Percentiles rank a stretch among this genome's conserved stretches.
Evolutionary conservation across 2,888 invertebrate genomes (phyloP).

Genomic region (Panopea generosa): DNA sequence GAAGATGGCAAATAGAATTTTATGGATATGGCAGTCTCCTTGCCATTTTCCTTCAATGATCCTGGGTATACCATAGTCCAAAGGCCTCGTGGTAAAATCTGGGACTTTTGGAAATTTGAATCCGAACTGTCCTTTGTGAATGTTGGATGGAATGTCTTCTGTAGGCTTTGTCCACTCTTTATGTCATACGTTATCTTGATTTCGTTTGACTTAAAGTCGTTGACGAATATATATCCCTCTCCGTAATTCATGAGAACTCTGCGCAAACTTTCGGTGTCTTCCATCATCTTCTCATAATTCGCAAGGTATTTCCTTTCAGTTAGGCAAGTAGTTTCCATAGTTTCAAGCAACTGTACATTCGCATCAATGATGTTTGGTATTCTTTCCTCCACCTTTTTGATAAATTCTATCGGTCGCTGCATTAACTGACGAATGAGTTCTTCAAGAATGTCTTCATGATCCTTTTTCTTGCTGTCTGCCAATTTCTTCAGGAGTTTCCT

Average conservation of each 20-base stretch:
- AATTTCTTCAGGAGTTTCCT: constrained; percentile 55
- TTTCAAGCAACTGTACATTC: constrained; percentile 67
- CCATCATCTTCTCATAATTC: constrained; percentile 66
- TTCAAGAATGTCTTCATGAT: constrained; percentile 29
- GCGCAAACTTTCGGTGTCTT: constrained; percentile 65
- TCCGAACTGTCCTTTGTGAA: constrained; percentile 11
- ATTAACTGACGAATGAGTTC: constrained; percentile 53
- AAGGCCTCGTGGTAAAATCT: constrained; percentile 47
- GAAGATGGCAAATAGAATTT: constrained; percentile 67
- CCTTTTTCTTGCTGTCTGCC: constrained; percentile 22
- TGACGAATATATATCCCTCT: constrained; percentile 65
- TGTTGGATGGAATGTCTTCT: constrained; percentile 23
- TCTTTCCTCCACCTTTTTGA: constrained; percentile 48
- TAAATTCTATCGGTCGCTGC: constrained; percentile 54
- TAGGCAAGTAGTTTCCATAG: constrained; percentile 55
- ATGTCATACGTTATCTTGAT: constrained; percentile 45
- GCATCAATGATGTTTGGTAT: constrained; percentile 69
- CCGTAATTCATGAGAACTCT: constrained; percentile 65
- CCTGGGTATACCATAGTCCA: constrained; percentile 65
- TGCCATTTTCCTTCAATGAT: constrained; percentile 38
- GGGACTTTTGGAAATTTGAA: background rate
- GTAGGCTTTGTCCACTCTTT: constrained; percentile 25
- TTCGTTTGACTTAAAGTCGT: constrained; percentile 66
- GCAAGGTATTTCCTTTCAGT: constrained; percentile 48
- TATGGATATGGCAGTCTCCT: constrained; percentile 60